A percentile compares a stretch with the other conserved stretches of the same genome.
Evolutionary conservation across 2,888 invertebrate genomes (phyloP).

Genomic region (Drosophila quasianomalipes): DNA sequence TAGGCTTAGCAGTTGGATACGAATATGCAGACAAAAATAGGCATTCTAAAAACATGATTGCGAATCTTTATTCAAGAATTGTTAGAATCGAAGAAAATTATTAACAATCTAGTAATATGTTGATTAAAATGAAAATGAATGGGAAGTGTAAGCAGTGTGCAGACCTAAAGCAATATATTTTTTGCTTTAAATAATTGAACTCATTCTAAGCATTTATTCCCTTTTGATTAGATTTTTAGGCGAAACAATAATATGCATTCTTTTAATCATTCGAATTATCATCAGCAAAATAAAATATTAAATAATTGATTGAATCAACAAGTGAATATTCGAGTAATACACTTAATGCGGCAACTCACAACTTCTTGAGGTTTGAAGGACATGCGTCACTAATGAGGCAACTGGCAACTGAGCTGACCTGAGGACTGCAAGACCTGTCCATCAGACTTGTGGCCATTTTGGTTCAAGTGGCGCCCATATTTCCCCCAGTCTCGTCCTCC

Average conservation of each 20-base stretch:
- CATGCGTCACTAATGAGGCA: slow-evolving; percentile 21
- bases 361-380: not conserved
- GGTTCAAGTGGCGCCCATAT: slow-evolving; percentile 19
- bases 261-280: not conserved
- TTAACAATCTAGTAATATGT: not conserved
- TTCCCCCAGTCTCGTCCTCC: not conserved
- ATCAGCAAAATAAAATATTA: not conserved
- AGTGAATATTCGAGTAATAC: not conserved
- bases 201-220: not conserved
- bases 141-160: not conserved
- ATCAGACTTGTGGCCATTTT: slow-evolving; percentile 28
- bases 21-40: not conserved
- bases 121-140: not conserved
- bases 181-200: not conserved
- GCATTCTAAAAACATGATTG: not conserved
- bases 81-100: not conserved
- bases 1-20: not conserved
- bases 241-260: not conserved
- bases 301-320: slow-evolving; percentile 1
- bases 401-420: slow-evolving; percentile 2
- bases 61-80: not conserved
- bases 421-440: slow-evolving; percentile 9
- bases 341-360: not conserved
- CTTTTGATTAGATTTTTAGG: not conserved
- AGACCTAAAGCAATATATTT: not conserved